phyloP scores from a whole-genome alignment of 2,888 invertebrate species.

The Galeruca laticollis region DNA sequence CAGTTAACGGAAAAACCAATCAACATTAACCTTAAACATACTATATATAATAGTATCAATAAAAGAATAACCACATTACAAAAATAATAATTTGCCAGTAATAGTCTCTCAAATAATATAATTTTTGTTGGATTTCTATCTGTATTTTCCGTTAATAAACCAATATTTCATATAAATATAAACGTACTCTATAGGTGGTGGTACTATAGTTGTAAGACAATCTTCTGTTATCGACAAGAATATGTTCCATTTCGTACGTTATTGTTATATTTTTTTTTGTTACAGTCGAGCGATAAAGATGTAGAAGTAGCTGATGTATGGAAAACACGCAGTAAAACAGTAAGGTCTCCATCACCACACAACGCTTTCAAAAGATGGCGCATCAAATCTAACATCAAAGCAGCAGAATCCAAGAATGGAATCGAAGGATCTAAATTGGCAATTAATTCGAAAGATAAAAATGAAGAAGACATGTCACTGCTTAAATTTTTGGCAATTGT shows the following conservation, averaged over 20 bases:
- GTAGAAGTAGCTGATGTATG: constrained; percentile 63
- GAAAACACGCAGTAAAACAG: constrained; percentile 59
- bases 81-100: too few relatives aligned
- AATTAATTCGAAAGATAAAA: constrained; percentile 44
- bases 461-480: constrained; percentile 68
- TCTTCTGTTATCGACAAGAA: background rate
- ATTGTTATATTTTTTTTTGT: constrained; percentile 43
- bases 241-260: too few relatives aligned
- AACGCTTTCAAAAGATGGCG: constrained; percentile 65
- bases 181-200: too few relatives aligned
- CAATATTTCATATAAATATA: too few relatives aligned
- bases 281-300: constrained; percentile 65
- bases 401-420: constrained; percentile 52
- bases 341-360: constrained; percentile 59
- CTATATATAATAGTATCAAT: too few relatives aligned
- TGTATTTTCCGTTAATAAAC: too few relatives aligned
- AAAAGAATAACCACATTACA: too few relatives aligned
- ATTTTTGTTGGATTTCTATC: too few relatives aligned
- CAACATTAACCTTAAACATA: background rate
- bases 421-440: constrained; percentile 47
- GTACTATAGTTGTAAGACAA: background rate
- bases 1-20: background rate
- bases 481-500: constrained; percentile 85
- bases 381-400: constrained; percentile 54
- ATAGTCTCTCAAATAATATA: too few relatives aligned